Conservation (phyloP, 2,113 vertebrate genomes). For the Passer domesticus region DNA sequence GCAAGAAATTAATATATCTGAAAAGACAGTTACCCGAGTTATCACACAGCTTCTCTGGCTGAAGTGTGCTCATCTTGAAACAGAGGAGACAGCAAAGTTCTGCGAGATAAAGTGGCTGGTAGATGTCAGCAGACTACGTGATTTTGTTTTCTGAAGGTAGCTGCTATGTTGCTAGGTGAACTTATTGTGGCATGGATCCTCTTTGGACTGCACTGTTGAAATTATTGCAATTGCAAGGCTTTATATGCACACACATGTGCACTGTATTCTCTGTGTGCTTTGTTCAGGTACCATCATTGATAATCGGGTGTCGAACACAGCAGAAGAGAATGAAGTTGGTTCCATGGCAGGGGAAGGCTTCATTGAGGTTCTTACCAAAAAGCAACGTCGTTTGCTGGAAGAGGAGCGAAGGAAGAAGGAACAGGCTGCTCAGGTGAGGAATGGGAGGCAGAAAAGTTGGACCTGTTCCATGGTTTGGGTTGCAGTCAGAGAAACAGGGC, state of each 20-base stretch:
- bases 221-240: fast-evolving
- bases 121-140: background rate
- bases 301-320: constrained; percentile 49
- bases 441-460: background rate
- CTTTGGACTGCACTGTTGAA: background rate
- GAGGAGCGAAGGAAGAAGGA: constrained; percentile 95
- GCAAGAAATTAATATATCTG: background rate
- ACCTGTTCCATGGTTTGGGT: fast-evolving
- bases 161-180: background rate
- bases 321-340: constrained; percentile 81
- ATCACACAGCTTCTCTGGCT: background rate
- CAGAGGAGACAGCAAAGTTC: background rate
- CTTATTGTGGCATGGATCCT: background rate
- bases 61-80: background rate
- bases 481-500: background rate
- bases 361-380: constrained; percentile 91
- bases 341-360: constrained; percentile 82
- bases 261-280: background rate
- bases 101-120: background rate
- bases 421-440: constrained; percentile 82
- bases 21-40: background rate
- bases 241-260: background rate
- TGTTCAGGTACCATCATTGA: constrained; percentile 72
- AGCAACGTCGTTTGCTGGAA: constrained; percentile 91
- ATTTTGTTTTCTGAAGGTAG: background rate